Percentiles rank a stretch among this genome's conserved stretches.
Evolutionary conservation across 64 coral and sea anemone species (phyloP).

Genomic region (Trachythela sp.): DNA sequence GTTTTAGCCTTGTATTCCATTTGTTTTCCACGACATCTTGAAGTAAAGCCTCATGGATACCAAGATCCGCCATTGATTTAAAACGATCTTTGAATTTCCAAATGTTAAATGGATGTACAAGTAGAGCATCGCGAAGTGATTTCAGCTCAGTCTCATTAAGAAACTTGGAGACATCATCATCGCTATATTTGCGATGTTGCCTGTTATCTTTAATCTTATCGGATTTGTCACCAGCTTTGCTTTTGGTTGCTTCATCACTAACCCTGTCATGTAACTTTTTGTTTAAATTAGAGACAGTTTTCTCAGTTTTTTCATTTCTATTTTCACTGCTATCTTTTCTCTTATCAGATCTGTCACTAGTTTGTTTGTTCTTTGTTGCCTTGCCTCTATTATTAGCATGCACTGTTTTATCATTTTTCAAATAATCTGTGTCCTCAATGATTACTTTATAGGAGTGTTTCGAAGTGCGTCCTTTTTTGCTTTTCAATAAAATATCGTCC

Average conservation of each 20-base stretch:
- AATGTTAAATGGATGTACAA: background rate
- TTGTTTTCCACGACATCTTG: conserved; percentile 9
- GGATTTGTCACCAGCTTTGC: background rate
- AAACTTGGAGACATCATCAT: background rate
- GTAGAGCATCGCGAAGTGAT: background rate
- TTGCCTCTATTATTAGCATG: background rate
- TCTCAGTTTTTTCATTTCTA: background rate
- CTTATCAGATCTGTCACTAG: background rate
- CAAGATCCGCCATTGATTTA: background rate
- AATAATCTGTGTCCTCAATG: too few species aligned
- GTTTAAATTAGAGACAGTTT: background rate
- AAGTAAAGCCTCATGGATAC: background rate
- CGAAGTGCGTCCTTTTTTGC: too few species aligned
- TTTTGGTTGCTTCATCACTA: background rate
- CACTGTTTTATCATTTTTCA: background rate
- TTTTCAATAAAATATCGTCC: too few species aligned
- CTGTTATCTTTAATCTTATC: background rate
- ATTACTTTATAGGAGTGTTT: too few species aligned
- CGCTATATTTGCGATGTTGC: background rate
- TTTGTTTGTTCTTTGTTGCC: background rate
- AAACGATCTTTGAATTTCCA: background rate
- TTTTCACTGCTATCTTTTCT: background rate
- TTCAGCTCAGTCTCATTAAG: background rate
- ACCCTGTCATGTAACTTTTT: too few species aligned
- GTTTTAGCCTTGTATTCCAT: conserved; percentile 20